These are phyloP conservation scores for Colistium nudipinnis DNA, from an alignment of 2,113 vertebrate species.

Conservation along the genomic window DNA sequence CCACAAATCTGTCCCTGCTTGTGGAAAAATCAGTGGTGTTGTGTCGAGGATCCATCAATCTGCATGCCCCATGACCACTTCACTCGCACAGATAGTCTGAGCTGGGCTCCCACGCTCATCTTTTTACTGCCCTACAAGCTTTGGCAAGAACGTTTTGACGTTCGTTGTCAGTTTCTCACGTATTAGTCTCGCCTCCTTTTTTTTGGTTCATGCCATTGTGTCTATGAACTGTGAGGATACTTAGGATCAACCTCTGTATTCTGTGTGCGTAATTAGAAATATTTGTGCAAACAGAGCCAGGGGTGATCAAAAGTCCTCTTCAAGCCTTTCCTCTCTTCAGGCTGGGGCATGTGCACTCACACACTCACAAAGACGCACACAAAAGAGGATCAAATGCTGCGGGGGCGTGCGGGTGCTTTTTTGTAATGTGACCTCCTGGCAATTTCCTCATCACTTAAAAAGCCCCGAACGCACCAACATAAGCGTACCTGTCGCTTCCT, in stretches of 20 bases:
- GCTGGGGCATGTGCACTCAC: constrained; percentile 38
- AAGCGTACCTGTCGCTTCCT: constrained; percentile 53
- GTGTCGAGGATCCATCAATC: constrained; percentile 69
- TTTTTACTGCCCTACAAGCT: constrained; percentile 23
- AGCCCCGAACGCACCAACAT: constrained; percentile 41
- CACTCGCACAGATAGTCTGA: constrained; percentile 57
- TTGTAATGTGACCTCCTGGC: constrained; percentile 63
- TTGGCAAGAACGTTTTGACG: constrained; percentile 8
- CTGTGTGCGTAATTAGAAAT: constrained; percentile 1
- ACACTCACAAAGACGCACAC: constrained; percentile 28
- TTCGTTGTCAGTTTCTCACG: constrained; percentile 46
- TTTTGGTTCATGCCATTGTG: constrained; percentile 11
- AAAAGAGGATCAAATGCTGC: constrained; percentile 68
- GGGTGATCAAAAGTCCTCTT: constrained; percentile 41
- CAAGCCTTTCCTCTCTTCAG: constrained; percentile 48
- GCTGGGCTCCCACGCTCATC: constrained; percentile 64
- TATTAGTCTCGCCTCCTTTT: constrained; percentile 40
- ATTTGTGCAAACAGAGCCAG: constrained; percentile 31
- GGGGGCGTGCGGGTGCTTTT: constrained; percentile 46
- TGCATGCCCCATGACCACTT: constrained; percentile 54
- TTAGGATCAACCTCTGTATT: background rate
- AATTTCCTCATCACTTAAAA: constrained; percentile 62
- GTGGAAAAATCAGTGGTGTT: constrained; percentile 70
- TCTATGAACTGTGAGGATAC: constrained; percentile 16
- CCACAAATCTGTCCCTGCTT: constrained; percentile 72